These are phyloP conservation scores for Vicugna pacos DNA, from an alignment of 2,113 vertebrate genomes.

Conservation along the genomic window DNA sequence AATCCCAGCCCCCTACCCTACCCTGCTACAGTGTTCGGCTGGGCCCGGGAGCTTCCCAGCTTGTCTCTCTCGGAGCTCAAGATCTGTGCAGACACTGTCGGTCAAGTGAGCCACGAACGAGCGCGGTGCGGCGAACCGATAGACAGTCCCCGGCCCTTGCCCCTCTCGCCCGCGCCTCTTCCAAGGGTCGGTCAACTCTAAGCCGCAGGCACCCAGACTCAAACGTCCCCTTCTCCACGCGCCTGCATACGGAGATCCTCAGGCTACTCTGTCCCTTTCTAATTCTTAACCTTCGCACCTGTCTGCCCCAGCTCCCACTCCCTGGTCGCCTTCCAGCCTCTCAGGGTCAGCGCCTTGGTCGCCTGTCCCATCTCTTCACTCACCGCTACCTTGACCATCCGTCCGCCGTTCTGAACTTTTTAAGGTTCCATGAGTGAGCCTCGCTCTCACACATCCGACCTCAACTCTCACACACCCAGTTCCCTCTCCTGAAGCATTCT, in stretches of 20 bases:
- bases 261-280: neutral
- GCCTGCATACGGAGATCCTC: neutral
- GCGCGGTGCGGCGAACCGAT: rapidly evolving
- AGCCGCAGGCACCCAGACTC: neutral
- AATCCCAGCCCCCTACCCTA: neutral
- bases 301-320: neutral
- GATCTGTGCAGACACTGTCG: neutral
- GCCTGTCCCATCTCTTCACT: neutral
- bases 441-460: neutral
- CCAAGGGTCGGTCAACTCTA: neutral
- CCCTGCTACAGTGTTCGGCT: neutral
- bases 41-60: neutral
- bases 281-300: neutral
- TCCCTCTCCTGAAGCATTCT: neutral
- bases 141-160: neutral
- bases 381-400: neutral
- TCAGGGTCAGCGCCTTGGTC: neutral
- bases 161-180: neutral
- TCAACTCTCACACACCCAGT: neutral
- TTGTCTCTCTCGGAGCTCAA: neutral
- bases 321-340: neutral
- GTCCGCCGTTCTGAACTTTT: neutral
- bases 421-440: neutral
- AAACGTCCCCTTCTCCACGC: neutral
- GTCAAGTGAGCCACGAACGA: neutral